Conservation (phyloP, 1,140 invertebrate genomes). For the Melipona quadrifasciata region DNA sequence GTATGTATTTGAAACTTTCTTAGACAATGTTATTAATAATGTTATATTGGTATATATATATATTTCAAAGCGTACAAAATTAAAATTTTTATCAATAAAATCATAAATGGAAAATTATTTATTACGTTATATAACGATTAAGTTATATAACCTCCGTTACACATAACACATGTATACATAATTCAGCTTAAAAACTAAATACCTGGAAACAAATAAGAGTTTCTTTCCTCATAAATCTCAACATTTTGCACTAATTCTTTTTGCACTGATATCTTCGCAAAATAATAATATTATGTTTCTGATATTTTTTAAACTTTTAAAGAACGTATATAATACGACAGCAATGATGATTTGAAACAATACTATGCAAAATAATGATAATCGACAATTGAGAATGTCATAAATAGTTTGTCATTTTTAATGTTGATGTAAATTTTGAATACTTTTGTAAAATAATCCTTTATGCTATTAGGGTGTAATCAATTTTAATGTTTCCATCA, state of each 20-base stretch:
- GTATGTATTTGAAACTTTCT: not conserved
- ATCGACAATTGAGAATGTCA: no score
- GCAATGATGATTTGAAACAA: no score
- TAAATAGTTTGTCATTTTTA: not conserved
- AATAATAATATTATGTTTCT: not conserved
- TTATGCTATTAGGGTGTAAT: no score
- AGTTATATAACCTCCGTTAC: conserved; percentile 14
- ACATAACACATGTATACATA: not conserved
- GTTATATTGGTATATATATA: not conserved
- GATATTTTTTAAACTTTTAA: not conserved
- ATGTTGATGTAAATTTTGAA: not conserved
- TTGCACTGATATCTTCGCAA: not conserved
- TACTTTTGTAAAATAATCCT: not conserved
- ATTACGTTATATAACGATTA: not conserved
- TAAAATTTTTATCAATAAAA: not conserved
- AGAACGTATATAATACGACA: not conserved
- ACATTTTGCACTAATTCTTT: conserved; percentile 11
- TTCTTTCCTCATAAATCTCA: conserved; percentile 15
- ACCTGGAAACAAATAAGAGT: conserved; percentile 35
- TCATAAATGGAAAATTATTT: not conserved
- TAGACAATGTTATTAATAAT: not conserved
- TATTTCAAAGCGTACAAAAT: not conserved
- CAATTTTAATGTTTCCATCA: no score
- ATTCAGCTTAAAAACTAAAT: conserved; percentile 19
- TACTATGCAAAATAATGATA: no score